Evolutionary conservation across 2,888 invertebrate genomes (phyloP).

Genomic region (Mesoligia furuncula): DNA sequence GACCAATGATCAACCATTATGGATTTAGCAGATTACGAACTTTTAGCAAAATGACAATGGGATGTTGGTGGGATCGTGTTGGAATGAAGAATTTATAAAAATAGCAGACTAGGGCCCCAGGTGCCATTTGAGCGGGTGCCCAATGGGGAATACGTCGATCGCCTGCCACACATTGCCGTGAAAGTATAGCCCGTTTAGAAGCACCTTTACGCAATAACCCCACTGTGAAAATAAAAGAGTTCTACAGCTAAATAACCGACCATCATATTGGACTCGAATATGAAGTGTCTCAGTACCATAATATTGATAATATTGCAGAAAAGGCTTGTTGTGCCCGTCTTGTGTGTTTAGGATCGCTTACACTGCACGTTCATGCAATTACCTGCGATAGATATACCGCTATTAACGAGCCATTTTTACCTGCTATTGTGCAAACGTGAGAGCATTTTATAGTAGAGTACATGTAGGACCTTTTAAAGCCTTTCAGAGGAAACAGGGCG

Average conservation of each 20-base stretch:
- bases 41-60: too few species aligned
- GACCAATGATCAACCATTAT: too few species aligned
- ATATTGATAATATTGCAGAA: slow-evolving; percentile 10
- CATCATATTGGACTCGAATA: slow-evolving; percentile 5
- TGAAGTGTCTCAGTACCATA: background rate
- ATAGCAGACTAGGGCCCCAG: too few species aligned
- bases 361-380: slow-evolving; percentile 27
- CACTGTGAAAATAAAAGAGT: background rate
- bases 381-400: slow-evolving; percentile 25
- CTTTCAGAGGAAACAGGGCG: too few species aligned
- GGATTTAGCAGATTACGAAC: too few species aligned
- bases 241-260: background rate
- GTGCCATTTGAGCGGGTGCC: too few species aligned
- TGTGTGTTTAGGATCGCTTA: slow-evolving; percentile 55
- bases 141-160: background rate
- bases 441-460: background rate
- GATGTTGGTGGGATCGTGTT: too few species aligned
- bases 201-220: background rate
- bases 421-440: slow-evolving; percentile 12
- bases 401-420: slow-evolving; percentile 18
- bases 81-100: too few species aligned
- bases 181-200: too few species aligned
- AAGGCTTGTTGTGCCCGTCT: background rate
- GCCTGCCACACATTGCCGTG: background rate
- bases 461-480: too few species aligned